Evolutionary conservation across 2,797 vertebrate species (phyloP).

Genomic region (Ambastaia sidthimunki): DNA sequence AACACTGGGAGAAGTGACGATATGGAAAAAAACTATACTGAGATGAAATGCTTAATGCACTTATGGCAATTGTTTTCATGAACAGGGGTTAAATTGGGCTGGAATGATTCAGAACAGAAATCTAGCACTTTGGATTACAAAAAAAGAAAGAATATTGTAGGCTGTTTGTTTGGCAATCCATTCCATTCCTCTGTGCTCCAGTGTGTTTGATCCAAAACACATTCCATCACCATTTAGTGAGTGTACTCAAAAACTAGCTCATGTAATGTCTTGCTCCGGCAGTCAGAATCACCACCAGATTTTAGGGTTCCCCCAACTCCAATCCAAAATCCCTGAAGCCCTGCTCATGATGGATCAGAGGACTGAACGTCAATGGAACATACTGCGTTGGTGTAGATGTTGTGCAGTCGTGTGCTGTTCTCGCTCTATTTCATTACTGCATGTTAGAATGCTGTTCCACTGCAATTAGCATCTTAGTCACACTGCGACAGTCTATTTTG

Average conservation of each 20-base stretch:
- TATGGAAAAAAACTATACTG: slow-evolving; percentile 8
- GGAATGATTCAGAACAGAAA: neutral
- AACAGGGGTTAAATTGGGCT: neutral
- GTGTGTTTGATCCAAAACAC: neutral
- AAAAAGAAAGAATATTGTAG: neutral
- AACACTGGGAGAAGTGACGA: slow-evolving; percentile 6
- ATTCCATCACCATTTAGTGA: neutral
- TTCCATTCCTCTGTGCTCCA: neutral
- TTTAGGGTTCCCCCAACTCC: neutral
- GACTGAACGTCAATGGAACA: slow-evolving; percentile 30
- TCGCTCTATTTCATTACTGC: slow-evolving; percentile 30
- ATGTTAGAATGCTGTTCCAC: slow-evolving; percentile 68
- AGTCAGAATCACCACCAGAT: neutral
- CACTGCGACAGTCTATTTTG: slow-evolving; percentile 74
- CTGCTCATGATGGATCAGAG: neutral
- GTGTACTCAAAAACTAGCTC: no score
- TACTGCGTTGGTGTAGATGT: slow-evolving; percentile 26
- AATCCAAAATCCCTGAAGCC: neutral
- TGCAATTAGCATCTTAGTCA: slow-evolving; percentile 80
- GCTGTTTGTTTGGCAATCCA: neutral
- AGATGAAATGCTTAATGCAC: neutral
- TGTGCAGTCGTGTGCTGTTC: slow-evolving; percentile 5
- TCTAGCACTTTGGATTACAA: neutral
- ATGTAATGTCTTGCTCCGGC: neutral
- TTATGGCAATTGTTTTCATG: neutral